phyloP scores from a whole-genome alignment of 2,888 invertebrate species.

The Cryptops parisi region DNA sequence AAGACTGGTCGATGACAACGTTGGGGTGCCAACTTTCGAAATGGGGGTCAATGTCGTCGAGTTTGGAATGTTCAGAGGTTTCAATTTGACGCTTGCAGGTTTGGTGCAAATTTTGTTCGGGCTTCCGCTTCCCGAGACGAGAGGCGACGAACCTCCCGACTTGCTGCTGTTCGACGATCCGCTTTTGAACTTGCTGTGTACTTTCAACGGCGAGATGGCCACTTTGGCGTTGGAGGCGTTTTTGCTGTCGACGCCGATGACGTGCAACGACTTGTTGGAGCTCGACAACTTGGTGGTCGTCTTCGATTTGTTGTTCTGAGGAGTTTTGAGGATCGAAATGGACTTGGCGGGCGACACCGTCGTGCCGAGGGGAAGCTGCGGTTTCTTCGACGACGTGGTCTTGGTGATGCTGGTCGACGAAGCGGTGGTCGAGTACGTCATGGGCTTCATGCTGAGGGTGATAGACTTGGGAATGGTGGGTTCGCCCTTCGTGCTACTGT shows the following conservation, averaged over 20 bases:
- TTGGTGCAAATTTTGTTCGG: constrained; percentile 19
- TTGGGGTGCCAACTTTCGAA: constrained; percentile 12
- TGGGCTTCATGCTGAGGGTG: constrained; percentile 12
- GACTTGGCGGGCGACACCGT: constrained; percentile 14
- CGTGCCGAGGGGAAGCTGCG: constrained; percentile 11
- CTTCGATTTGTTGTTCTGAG: constrained; percentile 15
- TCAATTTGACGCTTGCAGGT: constrained; percentile 20
- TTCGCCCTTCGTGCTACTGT: constrained; percentile 15
- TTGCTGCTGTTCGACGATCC: constrained; percentile 5
- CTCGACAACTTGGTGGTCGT: constrained; percentile 11
- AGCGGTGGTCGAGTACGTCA: constrained; percentile 11
- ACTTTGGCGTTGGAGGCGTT: constrained; percentile 19
- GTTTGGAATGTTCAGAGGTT: constrained; percentile 20
- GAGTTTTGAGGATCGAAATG: constrained; percentile 16
- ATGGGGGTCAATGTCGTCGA: constrained; percentile 18
- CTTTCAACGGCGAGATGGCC: constrained; percentile 19
- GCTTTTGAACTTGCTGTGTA: constrained; percentile 19
- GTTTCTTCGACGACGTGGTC: constrained; percentile 10
- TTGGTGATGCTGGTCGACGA: constrained; percentile 9
- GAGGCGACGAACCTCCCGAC: constrained; percentile 5
- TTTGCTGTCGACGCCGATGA: constrained; percentile 14
- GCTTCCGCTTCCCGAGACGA: constrained; percentile 11
- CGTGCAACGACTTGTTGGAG: constrained; percentile 16
- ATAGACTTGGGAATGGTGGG: constrained; percentile 16
- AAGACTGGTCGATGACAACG: constrained; percentile 16